Percentiles rank a stretch among this genome's conserved stretches.
Conservation (phyloP, 2,113 vertebrate species). For the Puntigrus tetrazona region DNA sequence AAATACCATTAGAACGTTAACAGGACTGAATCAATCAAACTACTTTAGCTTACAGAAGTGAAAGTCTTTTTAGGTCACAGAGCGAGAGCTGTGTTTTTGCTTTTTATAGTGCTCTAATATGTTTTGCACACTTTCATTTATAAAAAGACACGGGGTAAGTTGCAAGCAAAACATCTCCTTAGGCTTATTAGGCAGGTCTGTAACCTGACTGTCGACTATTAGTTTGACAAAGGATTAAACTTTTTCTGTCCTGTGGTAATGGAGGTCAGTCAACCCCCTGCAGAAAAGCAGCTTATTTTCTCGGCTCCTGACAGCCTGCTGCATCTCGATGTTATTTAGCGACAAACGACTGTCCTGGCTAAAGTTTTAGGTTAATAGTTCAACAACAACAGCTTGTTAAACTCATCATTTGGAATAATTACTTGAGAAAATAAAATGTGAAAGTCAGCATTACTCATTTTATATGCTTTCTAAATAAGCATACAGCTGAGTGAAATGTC, state of each 20-base stretch:
- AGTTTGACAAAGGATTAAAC: slow-evolving; percentile 16
- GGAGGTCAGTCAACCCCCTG: neutral
- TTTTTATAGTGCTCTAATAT: neutral
- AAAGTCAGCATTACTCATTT: neutral
- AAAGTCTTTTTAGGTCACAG: neutral
- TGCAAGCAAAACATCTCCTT: neutral
- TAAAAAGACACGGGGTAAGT: neutral
- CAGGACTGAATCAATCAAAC: neutral
- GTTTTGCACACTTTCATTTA: neutral
- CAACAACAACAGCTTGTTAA: neutral
- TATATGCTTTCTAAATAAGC: neutral
- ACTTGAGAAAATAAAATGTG: neutral
- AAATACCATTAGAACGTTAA: too few relatives aligned
- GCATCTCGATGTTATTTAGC: neutral
- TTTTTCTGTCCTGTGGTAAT: neutral
- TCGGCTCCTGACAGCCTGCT: neutral
- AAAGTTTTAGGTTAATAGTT: neutral
- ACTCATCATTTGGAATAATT: neutral
- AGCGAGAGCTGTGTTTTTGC: neutral
- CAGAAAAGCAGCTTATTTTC: slow-evolving; percentile 30
- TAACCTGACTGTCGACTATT: neutral
- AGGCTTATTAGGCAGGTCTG: neutral
- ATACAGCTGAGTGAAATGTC: neutral
- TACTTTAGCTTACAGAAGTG: neutral
- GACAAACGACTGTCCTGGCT: neutral